These are phyloP conservation scores for Tribolium freemani DNA, from an alignment of 2,888 invertebrate species.

Conservation along the genomic window DNA sequence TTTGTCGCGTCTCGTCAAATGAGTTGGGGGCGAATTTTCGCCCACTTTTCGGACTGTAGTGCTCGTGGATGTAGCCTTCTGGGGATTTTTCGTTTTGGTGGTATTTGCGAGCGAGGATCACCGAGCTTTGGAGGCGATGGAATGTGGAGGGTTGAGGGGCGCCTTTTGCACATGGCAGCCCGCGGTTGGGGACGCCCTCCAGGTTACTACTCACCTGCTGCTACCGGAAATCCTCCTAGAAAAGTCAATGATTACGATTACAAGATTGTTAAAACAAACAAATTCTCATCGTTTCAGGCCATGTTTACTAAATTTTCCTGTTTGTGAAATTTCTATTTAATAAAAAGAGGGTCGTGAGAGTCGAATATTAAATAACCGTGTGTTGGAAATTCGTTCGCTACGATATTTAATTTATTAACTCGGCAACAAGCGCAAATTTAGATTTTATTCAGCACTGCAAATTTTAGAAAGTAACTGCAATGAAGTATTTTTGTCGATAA, in stretches of 20 bases:
- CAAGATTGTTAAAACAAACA: too few species aligned
- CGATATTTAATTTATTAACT: background rate
- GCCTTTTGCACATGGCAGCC: conserved; percentile 66
- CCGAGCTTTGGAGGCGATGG: conserved; percentile 57
- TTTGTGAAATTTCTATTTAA: background rate
- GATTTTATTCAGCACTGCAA: too few species aligned
- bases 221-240: conserved; percentile 42
- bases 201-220: conserved; percentile 46
- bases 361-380: background rate
- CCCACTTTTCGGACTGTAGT: conserved; percentile 60
- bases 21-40: too few species aligned
- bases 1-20: conserved; percentile 12
- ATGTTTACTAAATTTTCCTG: too few species aligned
- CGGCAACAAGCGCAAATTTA: too few species aligned
- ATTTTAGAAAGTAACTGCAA: too few species aligned
- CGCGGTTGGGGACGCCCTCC: conserved; percentile 49
- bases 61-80: conserved; percentile 63
- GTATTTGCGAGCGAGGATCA: conserved; percentile 54
- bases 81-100: conserved; percentile 43
- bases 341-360: background rate
- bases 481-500: too few species aligned
- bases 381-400: background rate
- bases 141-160: conserved; percentile 61
- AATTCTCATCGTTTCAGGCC: too few species aligned
- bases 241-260: too few species aligned